These are phyloP conservation scores for Platycheirus rosarum DNA, from an alignment of 2,888 invertebrate species.

Conservation along the genomic window DNA sequence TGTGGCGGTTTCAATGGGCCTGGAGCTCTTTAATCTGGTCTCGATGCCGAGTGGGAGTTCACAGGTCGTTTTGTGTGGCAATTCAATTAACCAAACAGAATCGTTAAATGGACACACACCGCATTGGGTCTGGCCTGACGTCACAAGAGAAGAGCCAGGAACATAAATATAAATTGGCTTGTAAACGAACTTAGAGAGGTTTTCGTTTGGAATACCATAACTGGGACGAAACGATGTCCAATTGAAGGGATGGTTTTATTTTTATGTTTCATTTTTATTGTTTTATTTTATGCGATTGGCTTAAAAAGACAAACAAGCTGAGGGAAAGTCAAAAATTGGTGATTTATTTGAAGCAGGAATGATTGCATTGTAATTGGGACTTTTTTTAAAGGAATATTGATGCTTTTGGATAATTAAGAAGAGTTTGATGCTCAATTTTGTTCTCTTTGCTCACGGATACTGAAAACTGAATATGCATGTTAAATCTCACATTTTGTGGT, in stretches of 20 bases:
- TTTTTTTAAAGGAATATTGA: no score
- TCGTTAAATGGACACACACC: slow-evolving; percentile 53
- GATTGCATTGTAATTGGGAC: no score
- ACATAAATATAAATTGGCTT: slow-evolving; percentile 51
- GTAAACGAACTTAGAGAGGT: slow-evolving; percentile 52
- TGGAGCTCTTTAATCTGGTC: slow-evolving; percentile 77
- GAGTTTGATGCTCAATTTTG: no score
- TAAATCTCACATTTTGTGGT: no score
- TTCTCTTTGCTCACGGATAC: no score
- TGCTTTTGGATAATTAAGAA: no score
- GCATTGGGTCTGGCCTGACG: slow-evolving; percentile 1
- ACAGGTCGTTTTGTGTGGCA: slow-evolving; percentile 68
- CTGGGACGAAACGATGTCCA: not conserved
- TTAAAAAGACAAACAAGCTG: no score
- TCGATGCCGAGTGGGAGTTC: slow-evolving; percentile 75
- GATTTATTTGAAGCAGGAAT: no score
- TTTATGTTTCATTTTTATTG: not conserved
- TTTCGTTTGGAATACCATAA: not conserved
- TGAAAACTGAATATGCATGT: no score
- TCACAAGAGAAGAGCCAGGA: not conserved
- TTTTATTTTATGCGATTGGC: no score
- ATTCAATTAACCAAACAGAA: slow-evolving; percentile 71
- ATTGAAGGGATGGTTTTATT: not conserved
- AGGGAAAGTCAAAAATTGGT: no score
- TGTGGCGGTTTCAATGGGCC: slow-evolving; percentile 34